Evolutionary conservation across 1,140 invertebrate species (phyloP).

Genomic region (Mylabris phalerata): DNA sequence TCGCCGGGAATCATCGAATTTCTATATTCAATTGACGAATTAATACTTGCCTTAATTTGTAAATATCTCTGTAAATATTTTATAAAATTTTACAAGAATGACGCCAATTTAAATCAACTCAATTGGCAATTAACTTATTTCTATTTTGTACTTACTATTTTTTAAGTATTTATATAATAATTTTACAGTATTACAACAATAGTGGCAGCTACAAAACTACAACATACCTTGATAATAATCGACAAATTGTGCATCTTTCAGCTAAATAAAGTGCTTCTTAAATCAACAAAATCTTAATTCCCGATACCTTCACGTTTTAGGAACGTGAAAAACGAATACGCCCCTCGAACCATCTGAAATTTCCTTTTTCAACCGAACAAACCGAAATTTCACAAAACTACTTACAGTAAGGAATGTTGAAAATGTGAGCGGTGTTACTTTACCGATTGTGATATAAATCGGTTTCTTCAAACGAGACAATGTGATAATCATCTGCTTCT

Average conservation of each 20-base stretch:
- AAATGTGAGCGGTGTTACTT: constrained; percentile 33
- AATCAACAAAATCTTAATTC: background rate
- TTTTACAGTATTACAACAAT: too few relatives aligned
- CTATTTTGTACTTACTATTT: too few relatives aligned
- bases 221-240: background rate
- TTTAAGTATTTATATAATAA: too few relatives aligned
- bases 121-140: too few relatives aligned
- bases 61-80: too few relatives aligned
- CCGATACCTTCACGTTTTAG: constrained; percentile 1
- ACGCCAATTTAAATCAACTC: too few relatives aligned
- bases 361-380: too few relatives aligned
- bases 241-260: background rate
- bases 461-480: constrained; percentile 31
- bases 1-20: too few relatives aligned
- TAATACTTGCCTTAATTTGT: too few relatives aligned
- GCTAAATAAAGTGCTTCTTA: too few relatives aligned
- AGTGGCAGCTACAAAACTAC: background rate
- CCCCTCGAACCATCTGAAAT: constrained; percentile 2
- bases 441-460: constrained; percentile 35
- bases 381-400: background rate
- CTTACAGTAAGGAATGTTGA: constrained; percentile 32
- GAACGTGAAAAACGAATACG: constrained; percentile 10
- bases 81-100: too few relatives aligned
- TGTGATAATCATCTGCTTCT: constrained; percentile 31
- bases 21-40: too few relatives aligned